A percentile compares a stretch with the other conserved stretches of the same genome.
These are phyloP conservation scores for Esox niger DNA, from an alignment of 2,113 vertebrate species.

Conservation along the genomic window DNA sequence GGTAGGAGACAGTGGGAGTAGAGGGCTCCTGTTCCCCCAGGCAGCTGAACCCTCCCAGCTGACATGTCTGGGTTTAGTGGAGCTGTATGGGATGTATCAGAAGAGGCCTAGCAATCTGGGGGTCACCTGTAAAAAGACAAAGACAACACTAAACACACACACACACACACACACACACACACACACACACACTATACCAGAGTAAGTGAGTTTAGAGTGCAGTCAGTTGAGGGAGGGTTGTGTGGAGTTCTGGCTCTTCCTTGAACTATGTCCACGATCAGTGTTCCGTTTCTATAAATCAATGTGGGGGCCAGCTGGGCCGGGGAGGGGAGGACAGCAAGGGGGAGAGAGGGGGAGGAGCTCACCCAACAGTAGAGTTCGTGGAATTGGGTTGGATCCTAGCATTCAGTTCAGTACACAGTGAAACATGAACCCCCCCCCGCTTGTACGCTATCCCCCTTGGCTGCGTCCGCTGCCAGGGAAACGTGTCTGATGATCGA, in stretches of 20 bases:
- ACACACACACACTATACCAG: background rate
- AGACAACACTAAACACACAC: too few relatives aligned
- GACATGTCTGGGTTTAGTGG: too few relatives aligned
- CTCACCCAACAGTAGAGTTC: background rate
- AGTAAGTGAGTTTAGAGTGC: background rate
- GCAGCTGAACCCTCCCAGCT: too few relatives aligned
- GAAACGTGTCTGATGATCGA: slow-evolving; percentile 10
- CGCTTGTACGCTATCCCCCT: slow-evolving; percentile 15
- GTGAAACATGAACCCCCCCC: slow-evolving; percentile 34
- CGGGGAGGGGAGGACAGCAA: slow-evolving; percentile 11
- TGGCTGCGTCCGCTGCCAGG: background rate
- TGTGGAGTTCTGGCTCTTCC: slow-evolving; percentile 34
- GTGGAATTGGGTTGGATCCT: slow-evolving; percentile 13
- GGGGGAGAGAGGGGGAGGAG: background rate
- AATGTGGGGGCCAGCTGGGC: slow-evolving; percentile 33
- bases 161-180: background rate
- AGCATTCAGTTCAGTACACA: slow-evolving; percentile 15
- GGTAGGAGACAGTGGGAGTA: too few relatives aligned
- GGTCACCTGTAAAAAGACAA: too few relatives aligned
- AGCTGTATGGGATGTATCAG: too few relatives aligned
- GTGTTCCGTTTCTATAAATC: slow-evolving; percentile 52
- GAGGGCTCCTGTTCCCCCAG: too few relatives aligned
- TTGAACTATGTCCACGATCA: slow-evolving; percentile 48
- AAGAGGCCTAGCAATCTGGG: too few relatives aligned
- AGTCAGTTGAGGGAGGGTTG: background rate